Evolutionary conservation across 2,113 vertebrate genomes (phyloP).

Genomic region (Coptodon rendalli): DNA sequence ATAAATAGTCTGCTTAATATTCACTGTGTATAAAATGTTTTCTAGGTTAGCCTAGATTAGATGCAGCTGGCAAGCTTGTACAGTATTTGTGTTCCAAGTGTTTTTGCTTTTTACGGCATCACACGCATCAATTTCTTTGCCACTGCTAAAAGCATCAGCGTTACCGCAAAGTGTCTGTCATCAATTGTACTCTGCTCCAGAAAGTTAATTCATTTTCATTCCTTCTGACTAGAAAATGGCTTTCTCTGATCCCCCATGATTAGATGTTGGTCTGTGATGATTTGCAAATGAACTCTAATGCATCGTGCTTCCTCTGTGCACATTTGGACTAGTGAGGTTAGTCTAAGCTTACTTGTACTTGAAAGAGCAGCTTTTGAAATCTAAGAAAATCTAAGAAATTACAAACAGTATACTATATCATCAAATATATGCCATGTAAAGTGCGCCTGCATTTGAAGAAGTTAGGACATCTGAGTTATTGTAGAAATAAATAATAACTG

Average conservation of each 20-base stretch:
- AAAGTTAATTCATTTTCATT: not conserved
- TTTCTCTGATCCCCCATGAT: not conserved
- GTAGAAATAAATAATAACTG: not conserved
- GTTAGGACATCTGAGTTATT: not conserved
- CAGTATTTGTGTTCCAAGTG: not conserved
- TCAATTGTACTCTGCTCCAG: not conserved
- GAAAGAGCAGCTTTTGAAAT: not conserved
- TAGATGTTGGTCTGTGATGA: not conserved
- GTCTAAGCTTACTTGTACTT: not conserved
- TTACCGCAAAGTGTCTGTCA: not conserved
- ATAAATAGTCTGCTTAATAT: not conserved
- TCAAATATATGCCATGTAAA: not conserved
- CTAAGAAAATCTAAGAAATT: not conserved
- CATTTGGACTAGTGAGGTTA: not conserved
- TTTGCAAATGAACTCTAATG: not conserved
- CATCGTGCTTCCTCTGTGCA: not conserved
- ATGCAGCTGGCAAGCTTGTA: not conserved
- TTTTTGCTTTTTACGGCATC: not conserved
- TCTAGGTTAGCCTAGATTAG: not conserved
- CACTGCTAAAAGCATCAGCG: not conserved
- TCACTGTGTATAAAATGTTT: not conserved
- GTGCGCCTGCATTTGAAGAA: not conserved
- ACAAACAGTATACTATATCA: not conserved
- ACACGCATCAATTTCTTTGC: not conserved
- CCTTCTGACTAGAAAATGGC: not conserved